Evolutionary conservation across 2,113 vertebrate species (phyloP), one percentile per base, ranked within the genome.

Genomic region (Callorhinus ursinus): DNA sequence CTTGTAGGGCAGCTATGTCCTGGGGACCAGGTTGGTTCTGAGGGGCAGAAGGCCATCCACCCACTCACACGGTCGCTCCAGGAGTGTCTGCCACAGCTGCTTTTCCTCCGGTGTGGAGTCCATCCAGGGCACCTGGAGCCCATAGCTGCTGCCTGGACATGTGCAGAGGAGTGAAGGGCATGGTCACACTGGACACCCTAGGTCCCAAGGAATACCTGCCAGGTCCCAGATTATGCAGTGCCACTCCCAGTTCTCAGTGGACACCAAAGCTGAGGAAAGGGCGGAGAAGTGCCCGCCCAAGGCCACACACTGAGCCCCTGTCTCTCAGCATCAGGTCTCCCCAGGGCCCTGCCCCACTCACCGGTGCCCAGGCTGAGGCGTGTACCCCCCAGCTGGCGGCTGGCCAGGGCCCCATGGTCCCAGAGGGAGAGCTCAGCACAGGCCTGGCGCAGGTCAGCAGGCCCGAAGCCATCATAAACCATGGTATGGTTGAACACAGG

Each of bases 401-500:
- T 99, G 98, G 99, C 98, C 15, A 99, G 98, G 46, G 99, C 98
- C 1, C 99, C 99, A 0, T 98, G 99, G 72, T 99, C 99, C 99
- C 99, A 99, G 65, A 99, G 98, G 0, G 99, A 99, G 97, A 99
- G 99, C 98, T 99, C 99, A 0, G 99, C 99, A 2, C 99, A 99
- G 0, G 99, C 99, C 98, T 99, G 99, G 1, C 91, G 98, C 97
- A 99, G 97, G 98, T 99, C 99, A 13, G 98, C 98, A 71, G 97
- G 97, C 72, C 99, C 98, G 95, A 99, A 99, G 95, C 99, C 99
- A 0, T 99, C 99, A 0, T 99, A 99, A 49, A 99, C 99, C 99
- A 99, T 99, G 95, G 99, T 99, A 98, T 99, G 99, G 98, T 99
- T 99, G 97, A 99, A 99, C 33, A 99, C 97, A 0, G 99, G 99